Conservation (phyloP, 2,797 vertebrate species). For the Rhinogobio ventralis region DNA sequence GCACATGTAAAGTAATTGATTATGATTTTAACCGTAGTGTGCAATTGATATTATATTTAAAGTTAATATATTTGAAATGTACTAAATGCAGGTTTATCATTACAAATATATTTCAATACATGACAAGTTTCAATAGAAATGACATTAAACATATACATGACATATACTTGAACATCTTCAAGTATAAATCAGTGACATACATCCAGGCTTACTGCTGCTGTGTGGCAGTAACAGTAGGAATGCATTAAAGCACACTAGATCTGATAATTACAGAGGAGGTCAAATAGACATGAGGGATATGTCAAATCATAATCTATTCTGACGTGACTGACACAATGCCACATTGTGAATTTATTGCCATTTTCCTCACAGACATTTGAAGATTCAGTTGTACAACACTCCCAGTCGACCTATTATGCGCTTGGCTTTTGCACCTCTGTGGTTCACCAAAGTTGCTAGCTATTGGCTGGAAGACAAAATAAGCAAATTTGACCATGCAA, state of each 20-base stretch:
- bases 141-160: too few species aligned
- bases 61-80: background rate
- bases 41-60: background rate
- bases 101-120: background rate
- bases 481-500: slow-evolving; percentile 74
- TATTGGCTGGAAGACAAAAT: slow-evolving; percentile 77
- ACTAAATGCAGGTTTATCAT: background rate
- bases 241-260: slow-evolving; percentile 25
- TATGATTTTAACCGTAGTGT: background rate
- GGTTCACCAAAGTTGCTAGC: slow-evolving; percentile 73
- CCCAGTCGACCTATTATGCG: slow-evolving; percentile 79
- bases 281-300: slow-evolving; percentile 23
- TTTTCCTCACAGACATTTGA: slow-evolving; percentile 52
- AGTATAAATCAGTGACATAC: slow-evolving; percentile 9
- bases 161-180: background rate
- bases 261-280: slow-evolving; percentile 38
- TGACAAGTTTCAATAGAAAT: background rate
- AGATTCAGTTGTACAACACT: slow-evolving; percentile 71
- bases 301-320: slow-evolving; percentile 14
- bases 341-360: slow-evolving; percentile 24
- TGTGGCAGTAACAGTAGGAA: slow-evolving; percentile 6
- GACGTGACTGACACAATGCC: slow-evolving; percentile 34
- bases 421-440: slow-evolving; percentile 78
- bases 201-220: background rate
- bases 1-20: background rate